Evolutionary conservation across 2,888 invertebrate genomes (phyloP).

Genomic region (Papilio protenor): DNA sequence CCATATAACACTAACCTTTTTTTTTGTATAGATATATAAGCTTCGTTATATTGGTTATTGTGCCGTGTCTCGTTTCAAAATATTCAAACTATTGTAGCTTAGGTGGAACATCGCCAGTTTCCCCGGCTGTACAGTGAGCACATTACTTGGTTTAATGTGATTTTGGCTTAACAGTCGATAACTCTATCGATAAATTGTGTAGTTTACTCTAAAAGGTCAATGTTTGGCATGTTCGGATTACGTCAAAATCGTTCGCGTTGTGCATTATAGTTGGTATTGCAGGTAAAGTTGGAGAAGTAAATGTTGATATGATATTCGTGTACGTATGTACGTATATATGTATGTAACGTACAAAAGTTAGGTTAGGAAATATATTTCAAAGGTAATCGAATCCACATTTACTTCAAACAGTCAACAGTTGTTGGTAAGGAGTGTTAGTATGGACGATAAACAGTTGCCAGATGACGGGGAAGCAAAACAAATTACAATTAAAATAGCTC

Average conservation of each 20-base stretch:
- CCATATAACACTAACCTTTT: too few relatives aligned
- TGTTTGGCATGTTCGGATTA: conserved; percentile 1
- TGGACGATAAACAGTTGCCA: conserved; percentile 75
- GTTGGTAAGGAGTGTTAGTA: conserved; percentile 76
- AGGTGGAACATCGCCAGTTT: too few relatives aligned
- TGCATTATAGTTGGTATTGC: conserved; percentile 50
- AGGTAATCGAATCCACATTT: conserved; percentile 62
- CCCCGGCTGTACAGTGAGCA: too few relatives aligned
- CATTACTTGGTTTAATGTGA: too few relatives aligned
- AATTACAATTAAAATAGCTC: conserved; percentile 57
- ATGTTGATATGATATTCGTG: conserved; percentile 61
- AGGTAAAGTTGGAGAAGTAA: conserved; percentile 61
- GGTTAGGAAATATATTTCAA: conserved; percentile 20
- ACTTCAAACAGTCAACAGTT: conserved; percentile 69
- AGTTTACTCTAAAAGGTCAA: background rate
- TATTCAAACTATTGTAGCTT: too few relatives aligned
- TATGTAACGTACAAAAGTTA: conserved; percentile 39
- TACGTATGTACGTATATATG: conserved; percentile 43
- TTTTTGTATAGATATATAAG: too few relatives aligned
- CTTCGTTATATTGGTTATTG: too few relatives aligned
- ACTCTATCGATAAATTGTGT: too few relatives aligned
- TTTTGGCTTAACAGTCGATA: too few relatives aligned
- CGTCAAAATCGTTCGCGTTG: conserved; percentile 53
- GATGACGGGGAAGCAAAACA: conserved; percentile 78
- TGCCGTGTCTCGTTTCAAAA: too few relatives aligned